phyloP scores from a whole-genome alignment of 1,140 invertebrate species.

The Drosophila kepulauana region DNA sequence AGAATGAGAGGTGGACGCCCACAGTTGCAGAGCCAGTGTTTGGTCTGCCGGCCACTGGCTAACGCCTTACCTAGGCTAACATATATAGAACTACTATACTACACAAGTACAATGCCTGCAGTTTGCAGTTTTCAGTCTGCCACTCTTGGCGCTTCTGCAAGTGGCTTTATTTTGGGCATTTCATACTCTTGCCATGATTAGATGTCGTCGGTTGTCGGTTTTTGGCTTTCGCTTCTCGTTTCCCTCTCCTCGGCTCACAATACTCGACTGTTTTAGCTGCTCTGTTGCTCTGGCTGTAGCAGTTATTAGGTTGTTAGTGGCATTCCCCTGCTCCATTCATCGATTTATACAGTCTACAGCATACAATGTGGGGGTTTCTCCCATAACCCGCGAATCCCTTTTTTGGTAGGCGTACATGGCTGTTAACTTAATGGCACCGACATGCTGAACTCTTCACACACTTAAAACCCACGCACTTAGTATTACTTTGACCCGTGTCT shows the following conservation, averaged over 20 bases:
- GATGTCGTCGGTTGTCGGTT: slow-evolving; percentile 63
- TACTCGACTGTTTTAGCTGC: slow-evolving; percentile 26
- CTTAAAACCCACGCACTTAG: not conserved
- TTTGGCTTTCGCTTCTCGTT: slow-evolving; percentile 16
- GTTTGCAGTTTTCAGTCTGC: not conserved
- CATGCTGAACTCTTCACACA: slow-evolving; percentile 34
- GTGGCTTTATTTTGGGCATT: slow-evolving; percentile 75
- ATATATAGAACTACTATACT: too few species aligned
- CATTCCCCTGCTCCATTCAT: slow-evolving; percentile 78
- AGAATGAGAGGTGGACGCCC: slow-evolving; percentile 38
- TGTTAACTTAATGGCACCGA: slow-evolving; percentile 72
- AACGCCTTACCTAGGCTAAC: slow-evolving; percentile 51
- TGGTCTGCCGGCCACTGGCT: slow-evolving; percentile 24
- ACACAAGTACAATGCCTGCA: slow-evolving; percentile 65
- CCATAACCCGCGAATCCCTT: slow-evolving; percentile 6
- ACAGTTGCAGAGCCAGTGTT: slow-evolving; percentile 1
- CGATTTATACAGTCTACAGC: slow-evolving; percentile 80
- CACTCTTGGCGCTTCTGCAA: slow-evolving; percentile 57
- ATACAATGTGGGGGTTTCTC: slow-evolving; percentile 61
- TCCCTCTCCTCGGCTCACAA: too few species aligned
- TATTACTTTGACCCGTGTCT: too few species aligned
- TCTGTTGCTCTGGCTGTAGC: slow-evolving; percentile 50
- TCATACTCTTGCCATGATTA: slow-evolving; percentile 70
- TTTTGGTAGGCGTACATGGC: slow-evolving; percentile 31
- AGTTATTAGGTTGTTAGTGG: slow-evolving; percentile 83